phyloP scores from a whole-genome alignment of 2,113 vertebrate species.

The Microtus oregoni region DNA sequence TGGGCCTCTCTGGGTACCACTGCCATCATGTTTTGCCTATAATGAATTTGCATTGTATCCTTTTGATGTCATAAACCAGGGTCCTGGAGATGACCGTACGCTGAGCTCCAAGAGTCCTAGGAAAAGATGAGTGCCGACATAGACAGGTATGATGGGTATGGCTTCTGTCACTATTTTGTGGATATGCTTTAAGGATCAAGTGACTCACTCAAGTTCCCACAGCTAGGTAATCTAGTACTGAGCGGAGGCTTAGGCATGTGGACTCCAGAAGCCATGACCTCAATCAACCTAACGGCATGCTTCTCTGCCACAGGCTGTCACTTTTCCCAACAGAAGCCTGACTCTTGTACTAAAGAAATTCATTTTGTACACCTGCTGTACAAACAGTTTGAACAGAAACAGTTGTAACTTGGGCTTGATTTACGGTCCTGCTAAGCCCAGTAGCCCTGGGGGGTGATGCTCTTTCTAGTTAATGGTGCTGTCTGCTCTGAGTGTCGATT shows the following conservation, averaged over 20 bases:
- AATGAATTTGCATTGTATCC: background rate
- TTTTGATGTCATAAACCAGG: background rate
- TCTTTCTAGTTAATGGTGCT: conserved; percentile 35
- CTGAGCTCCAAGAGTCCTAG: background rate
- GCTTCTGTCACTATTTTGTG: background rate
- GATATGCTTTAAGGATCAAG: background rate
- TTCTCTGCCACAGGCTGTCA: background rate
- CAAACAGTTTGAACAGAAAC: conserved; percentile 58
- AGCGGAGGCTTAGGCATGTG: background rate
- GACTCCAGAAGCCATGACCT: background rate
- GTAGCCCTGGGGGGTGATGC: conserved; percentile 52
- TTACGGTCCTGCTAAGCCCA: conserved; percentile 58
- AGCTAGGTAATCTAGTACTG: background rate
- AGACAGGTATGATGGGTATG: background rate
- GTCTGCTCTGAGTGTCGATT: conserved; percentile 49
- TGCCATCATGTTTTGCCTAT: background rate
- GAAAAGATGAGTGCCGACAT: background rate
- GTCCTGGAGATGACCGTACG: background rate
- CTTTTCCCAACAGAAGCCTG: conserved; percentile 44
- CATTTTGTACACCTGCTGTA: conserved; percentile 35
- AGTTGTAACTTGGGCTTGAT: conserved; percentile 38
- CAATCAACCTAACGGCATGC: background rate
- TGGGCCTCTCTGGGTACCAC: background rate
- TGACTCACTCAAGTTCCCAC: background rate
- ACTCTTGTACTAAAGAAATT: conserved; percentile 46